Evolutionary conservation across 2,113 vertebrate genomes (phyloP), one percentile per base, ranked within the genome.

Genomic region (Cebus imitator): DNA sequence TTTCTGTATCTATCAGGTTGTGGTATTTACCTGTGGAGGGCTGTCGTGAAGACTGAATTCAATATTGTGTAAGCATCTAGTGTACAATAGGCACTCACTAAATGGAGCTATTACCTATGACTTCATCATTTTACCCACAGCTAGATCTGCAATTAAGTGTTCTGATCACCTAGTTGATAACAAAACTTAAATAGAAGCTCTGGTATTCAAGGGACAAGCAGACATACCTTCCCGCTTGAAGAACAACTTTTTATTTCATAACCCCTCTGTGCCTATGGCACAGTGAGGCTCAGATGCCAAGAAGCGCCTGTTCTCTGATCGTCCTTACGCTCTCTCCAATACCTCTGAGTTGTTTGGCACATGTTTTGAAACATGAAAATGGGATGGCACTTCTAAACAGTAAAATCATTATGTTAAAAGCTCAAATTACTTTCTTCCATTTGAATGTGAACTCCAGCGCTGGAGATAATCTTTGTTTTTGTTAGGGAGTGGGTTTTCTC

Each of bases 361-460:
- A 73, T 57, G 78, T 79, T 94, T 97, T 35, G 25, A 97, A 95
- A 94, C 81, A 79, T 55, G 95, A 79, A 97, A 94, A 91, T 70
- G 18, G 52, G 40, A 11, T 88, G 48, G 21, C 76, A 68, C 14
- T 94, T 80, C 87, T 85, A 97, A 98, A 98, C 75, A 50, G 92
- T 88, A 79, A 98, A 97, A 43, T 80, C 91, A 93, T 94, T 94
- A 92, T 91, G 64, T 27, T 94, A 23, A 81, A 87, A 96, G 96
- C 90, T 96, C 94, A 48, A 92, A 93, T 97, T 73, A 11, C 97
- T 95, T 97, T 98, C 70, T 97, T 58, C 35, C 93, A 64, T 95
- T 94, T 96, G 80, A 97, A 11, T 95, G 88, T 13, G 27, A 95
- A 14, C 93, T 89, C n/a, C 30, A 86, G 52, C 89, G 96, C 87